Conservation (phyloP, 1,140 invertebrate species). For the Antheraea mylitta region DNA sequence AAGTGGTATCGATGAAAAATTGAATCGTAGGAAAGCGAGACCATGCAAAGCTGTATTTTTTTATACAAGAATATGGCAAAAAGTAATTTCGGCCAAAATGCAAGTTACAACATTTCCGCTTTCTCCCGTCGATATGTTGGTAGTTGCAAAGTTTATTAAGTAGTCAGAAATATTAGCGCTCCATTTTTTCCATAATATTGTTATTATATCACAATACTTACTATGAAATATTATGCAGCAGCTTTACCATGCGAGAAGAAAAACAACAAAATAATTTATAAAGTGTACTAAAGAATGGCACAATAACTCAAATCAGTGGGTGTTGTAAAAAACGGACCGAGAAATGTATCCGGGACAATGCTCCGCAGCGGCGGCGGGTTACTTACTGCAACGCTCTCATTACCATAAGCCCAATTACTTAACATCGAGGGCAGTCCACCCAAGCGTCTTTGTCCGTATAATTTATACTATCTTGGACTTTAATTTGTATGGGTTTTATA, state of each 20-base stretch:
- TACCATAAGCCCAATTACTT: constrained; percentile 23
- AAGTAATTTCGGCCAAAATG: no score
- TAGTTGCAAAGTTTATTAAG: no score
- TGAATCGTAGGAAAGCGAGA: no score
- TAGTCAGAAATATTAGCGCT: no score
- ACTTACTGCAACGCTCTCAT: constrained; percentile 12
- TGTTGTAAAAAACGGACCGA: constrained; percentile 9
- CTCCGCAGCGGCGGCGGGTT: not conserved
- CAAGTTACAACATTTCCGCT: no score
- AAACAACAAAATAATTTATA: not conserved
- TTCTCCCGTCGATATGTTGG: no score
- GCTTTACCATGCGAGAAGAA: not conserved
- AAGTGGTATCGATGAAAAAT: no score
- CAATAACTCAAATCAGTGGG: constrained; percentile 10
- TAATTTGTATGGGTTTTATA: not conserved
- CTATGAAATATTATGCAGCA: not conserved
- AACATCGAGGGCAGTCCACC: constrained; percentile 10
- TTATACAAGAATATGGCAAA: no score
- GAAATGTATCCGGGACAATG: constrained; percentile 7
- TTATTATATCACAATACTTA: not conserved
- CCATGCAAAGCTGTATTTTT: no score
- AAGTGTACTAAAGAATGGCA: not conserved
- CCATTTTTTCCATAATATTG: no score
- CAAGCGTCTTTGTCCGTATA: not conserved
- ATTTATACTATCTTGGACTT: not conserved